phyloP scores from a whole-genome alignment of 2,797 vertebrate species.

The Bovichtus variegatus region DNA sequence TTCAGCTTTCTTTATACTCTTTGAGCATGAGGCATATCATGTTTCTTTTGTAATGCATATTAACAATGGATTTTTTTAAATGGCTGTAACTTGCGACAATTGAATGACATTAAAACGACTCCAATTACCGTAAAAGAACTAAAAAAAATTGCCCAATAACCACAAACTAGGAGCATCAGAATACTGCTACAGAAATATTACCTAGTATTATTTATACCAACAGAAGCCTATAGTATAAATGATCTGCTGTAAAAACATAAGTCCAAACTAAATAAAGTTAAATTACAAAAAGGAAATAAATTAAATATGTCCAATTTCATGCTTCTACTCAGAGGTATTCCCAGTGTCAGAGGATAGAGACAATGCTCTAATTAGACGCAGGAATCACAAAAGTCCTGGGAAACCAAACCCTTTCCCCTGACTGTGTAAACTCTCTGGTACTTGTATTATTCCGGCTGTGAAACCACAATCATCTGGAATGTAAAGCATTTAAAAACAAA shows the following conservation, averaged over 20 bases:
- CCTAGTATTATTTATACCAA: no score
- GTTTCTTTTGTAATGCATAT: background rate
- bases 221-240: no score
- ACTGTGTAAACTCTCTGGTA: background rate
- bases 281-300: background rate
- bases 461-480: slow-evolving; percentile 1
- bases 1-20: background rate
- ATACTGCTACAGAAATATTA: no score
- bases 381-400: background rate
- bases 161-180: no score
- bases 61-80: no score
- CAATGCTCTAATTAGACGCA: background rate
- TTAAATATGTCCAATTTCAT: background rate
- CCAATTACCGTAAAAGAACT: no score
- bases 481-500: slow-evolving; percentile 15
- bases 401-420: background rate
- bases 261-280: background rate
- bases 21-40: background rate
- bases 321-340: background rate
- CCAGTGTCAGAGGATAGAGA: background rate
- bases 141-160: no score
- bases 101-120: no score
- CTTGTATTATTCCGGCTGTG: background rate
- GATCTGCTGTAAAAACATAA: background rate
- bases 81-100: no score